These are phyloP conservation scores for Halisarca cf. caerulea DNA, from an alignment of 37 sponge, comb jelly and placozoan species.

Conservation along the genomic window DNA sequence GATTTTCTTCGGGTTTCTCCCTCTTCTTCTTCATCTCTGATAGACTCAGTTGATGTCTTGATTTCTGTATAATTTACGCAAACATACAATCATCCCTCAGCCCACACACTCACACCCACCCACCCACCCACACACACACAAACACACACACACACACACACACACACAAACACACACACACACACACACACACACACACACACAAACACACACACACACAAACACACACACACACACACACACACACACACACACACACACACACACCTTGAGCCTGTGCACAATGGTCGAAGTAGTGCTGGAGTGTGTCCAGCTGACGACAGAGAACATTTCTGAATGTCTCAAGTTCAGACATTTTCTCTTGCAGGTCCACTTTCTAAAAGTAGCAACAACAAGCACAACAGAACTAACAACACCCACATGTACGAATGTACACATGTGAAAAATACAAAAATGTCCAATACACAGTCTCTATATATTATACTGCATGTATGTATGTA, in stretches of 20 bases:
- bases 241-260: background rate
- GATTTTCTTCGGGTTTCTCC: background rate
- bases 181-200: too few species aligned
- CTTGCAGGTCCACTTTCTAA: constrained; percentile 51
- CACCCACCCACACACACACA: background rate
- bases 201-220: too few species aligned
- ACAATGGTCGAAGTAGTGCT: constrained; percentile 62
- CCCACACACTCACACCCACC: background rate
- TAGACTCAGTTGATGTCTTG: background rate
- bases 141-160: too few species aligned
- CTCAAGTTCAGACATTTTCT: constrained; percentile 73
- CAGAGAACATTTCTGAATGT: constrained; percentile 81
- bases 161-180: background rate
- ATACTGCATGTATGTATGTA: background rate
- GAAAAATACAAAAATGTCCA: too few species aligned
- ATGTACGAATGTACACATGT: background rate
- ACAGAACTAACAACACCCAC: too few species aligned
- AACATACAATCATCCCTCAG: too few species aligned
- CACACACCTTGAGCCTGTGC: background rate
- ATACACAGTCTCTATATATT: background rate
- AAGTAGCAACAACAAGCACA: too few species aligned
- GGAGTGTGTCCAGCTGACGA: constrained; percentile 74
- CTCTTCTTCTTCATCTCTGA: background rate
- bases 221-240: background rate
- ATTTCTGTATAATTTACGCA: too few species aligned